Evolutionary conservation across 2,888 invertebrate genomes (phyloP), one percentile per base, ranked within the genome.

Genomic region (Drosophila maculinotata): DNA sequence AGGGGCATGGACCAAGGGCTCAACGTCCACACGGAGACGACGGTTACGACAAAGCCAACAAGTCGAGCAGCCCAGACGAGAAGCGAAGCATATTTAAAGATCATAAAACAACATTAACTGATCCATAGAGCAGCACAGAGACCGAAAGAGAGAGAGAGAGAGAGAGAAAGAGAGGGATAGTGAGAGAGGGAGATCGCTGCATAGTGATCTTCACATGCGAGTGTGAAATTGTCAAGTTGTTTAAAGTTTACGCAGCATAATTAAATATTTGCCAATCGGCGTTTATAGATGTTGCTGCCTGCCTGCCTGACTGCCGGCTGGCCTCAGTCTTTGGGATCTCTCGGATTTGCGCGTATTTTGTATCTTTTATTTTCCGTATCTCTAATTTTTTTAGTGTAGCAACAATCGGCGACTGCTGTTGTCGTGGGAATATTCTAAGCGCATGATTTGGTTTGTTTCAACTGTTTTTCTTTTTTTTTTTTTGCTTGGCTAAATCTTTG

Each of bases 171-270:
- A 23, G 48, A 15, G 53, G 20, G 54, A 5, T 20, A 36, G 39
- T 10, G 31, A 35, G 48, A 8, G 31, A 9, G 53, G 2, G 39
- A 17, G 23, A 35, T 38, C 15, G 38, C 60, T 56, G 63, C 31
- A 36, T 57, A 33, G 63, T 70, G 70, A 76, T 76, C 79, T 87
- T 84, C 84, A 78, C 84, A 82, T 67, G 66, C 74, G 85, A 84
- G 84, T 84, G 84, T 84, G 84, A 84, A 84, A 83, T 87, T 84
- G 87, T 82, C 85, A 82, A 82, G 81, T 87, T 84, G 80, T 79
- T 87, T 87, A 87, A 82, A 84, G 83, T 84, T 84, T 84, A 84
- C 84, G 87, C 84, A 84, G 84, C 78, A 79, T 84, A 71, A 69
- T 87, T 82, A 87, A 84, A 84, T 84, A 84, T 84, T 84, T 84